Conservation (phyloP, 2,113 vertebrate genomes). For the Pyxicephalus adspersus region DNA sequence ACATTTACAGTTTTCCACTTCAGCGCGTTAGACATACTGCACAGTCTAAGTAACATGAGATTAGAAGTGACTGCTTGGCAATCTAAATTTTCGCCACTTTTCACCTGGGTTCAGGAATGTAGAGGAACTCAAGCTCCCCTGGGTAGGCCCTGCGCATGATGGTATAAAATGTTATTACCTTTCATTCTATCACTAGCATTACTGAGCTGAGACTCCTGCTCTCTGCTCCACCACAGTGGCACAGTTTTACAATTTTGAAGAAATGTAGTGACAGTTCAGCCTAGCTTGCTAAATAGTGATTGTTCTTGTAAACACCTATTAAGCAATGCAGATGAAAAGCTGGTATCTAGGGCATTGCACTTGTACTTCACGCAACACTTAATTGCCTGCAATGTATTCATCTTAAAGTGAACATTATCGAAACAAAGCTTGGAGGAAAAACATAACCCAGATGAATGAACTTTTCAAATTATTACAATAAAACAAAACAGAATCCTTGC, state of each 20-base stretch:
- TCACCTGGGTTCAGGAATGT: slow-evolving; percentile 53
- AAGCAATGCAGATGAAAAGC: neutral
- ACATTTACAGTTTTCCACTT: slow-evolving; percentile 57
- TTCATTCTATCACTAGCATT: slow-evolving; percentile 51
- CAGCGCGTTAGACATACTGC: slow-evolving; percentile 50
- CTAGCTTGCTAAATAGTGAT: slow-evolving; percentile 44
- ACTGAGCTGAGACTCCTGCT: slow-evolving; percentile 37
- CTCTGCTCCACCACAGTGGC: slow-evolving; percentile 13
- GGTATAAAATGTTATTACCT: slow-evolving; percentile 55
- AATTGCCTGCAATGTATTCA: slow-evolving; percentile 1
- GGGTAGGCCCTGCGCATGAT: slow-evolving; percentile 46
- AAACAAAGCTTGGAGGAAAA: neutral
- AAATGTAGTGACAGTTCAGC: slow-evolving; percentile 37
- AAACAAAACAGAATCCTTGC: no score
- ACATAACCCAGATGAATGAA: neutral
- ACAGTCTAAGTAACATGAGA: slow-evolving; percentile 54
- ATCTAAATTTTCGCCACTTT: slow-evolving; percentile 56
- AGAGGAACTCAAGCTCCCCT: slow-evolving; percentile 50
- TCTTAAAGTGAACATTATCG: neutral
- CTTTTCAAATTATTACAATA: neutral
- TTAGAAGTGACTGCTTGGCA: slow-evolving; percentile 55
- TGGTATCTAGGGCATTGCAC: neutral
- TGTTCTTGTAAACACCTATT: slow-evolving; percentile 14
- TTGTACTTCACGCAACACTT: neutral
- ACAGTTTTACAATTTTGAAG: slow-evolving; percentile 19